phyloP scores from a whole-genome alignment of 2,113 vertebrate species.

The Platycercus adscitus region DNA sequence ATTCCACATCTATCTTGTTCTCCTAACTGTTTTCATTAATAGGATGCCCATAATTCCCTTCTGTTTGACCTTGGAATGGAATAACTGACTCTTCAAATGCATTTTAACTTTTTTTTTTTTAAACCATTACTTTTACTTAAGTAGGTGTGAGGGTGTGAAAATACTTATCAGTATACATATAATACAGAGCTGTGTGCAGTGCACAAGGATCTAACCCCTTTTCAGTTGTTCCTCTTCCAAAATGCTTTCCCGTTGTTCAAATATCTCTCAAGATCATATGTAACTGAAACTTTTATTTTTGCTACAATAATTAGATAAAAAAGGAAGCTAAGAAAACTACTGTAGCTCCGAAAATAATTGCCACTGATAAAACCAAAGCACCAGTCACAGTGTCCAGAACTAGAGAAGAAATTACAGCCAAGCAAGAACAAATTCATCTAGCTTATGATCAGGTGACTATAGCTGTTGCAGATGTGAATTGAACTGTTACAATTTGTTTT shows the following conservation, averaged over 20 bases:
- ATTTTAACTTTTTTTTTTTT: not conserved
- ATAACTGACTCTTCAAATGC: constrained; percentile 5
- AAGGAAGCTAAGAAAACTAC: constrained; percentile 66
- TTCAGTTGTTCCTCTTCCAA: constrained; percentile 20
- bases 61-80: not conserved
- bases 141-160: not conserved
- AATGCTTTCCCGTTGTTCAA: not conserved
- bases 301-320: constrained; percentile 53
- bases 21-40: not conserved
- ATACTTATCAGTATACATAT: not conserved
- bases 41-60: not conserved
- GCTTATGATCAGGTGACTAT: constrained; percentile 61
- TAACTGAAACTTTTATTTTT: constrained; percentile 42
- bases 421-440: constrained; percentile 67
- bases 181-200: not conserved
- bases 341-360: constrained; percentile 22
- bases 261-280: not conserved
- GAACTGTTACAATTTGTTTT: not conserved
- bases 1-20: not conserved
- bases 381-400: constrained; percentile 62
- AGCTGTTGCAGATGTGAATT: constrained; percentile 18
- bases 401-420: constrained; percentile 71
- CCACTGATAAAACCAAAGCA: constrained; percentile 43
- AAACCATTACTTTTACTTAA: not conserved
- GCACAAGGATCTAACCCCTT: not conserved